Percentiles rank a stretch among this genome's conserved stretches.
These are phyloP conservation scores for Gymnarchus niloticus DNA, from an alignment of 2,113 vertebrate genomes.

Conservation along the genomic window DNA sequence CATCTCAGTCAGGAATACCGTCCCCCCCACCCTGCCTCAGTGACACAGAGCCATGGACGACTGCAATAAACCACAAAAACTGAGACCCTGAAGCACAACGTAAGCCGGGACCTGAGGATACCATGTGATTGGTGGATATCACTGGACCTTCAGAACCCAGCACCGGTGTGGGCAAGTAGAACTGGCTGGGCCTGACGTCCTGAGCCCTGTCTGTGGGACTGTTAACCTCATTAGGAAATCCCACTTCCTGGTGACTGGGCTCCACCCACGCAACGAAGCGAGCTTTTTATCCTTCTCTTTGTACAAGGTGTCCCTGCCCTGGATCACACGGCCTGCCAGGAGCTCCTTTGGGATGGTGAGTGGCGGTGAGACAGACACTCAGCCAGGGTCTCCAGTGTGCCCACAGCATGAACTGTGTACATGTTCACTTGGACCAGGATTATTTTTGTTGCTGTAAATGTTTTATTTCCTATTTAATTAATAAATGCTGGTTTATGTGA, in stretches of 20 bases:
- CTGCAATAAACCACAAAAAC: conserved; percentile 11
- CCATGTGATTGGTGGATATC: background rate
- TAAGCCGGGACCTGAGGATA: too few relatives aligned
- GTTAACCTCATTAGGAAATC: conserved; percentile 52
- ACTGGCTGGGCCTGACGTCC: background rate
- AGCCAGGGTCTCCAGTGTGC: conserved; percentile 36
- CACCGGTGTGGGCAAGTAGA: background rate
- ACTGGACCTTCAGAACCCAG: background rate
- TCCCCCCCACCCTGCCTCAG: background rate
- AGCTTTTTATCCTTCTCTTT: conserved; percentile 57
- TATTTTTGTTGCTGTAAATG: conserved; percentile 57
- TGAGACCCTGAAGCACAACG: background rate
- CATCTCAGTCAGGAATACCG: conserved; percentile 2
- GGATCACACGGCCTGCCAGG: conserved; percentile 46
- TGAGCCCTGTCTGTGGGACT: background rate
- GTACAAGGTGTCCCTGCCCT: conserved; percentile 37
- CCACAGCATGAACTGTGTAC: conserved; percentile 38
- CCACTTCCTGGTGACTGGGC: background rate
- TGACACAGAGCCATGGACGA: background rate
- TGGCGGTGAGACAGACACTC: conserved; percentile 23
- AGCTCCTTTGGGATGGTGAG: conserved; percentile 27
- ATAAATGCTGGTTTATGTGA: conserved; percentile 57
- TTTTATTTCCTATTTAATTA: conserved; percentile 69
- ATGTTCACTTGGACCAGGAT: conserved; percentile 47
- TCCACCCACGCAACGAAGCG: conserved; percentile 35